Evolutionary conservation across 2,888 invertebrate species (phyloP).

Genomic region (Biston betularia): DNA sequence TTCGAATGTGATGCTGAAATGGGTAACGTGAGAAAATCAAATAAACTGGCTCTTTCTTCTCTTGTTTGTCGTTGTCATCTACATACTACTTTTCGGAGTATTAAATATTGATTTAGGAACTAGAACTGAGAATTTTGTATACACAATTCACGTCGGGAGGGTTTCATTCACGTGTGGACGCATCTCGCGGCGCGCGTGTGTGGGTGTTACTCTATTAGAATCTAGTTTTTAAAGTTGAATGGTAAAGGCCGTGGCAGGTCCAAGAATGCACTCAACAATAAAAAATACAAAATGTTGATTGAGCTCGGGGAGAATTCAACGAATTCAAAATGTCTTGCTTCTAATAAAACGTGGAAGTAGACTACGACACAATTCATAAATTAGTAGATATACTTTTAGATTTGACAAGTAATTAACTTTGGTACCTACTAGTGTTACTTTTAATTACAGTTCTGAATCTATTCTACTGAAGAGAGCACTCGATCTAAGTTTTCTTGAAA

Average conservation of each 20-base stretch:
- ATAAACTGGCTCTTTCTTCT: conserved; percentile 51
- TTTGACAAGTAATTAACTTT: too few relatives aligned
- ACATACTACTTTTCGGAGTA: conserved; percentile 45
- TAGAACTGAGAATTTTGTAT: conserved; percentile 40
- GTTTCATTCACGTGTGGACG: conserved; percentile 35
- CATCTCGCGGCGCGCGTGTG: conserved; percentile 19
- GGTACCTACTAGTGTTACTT: too few relatives aligned
- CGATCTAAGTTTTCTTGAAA: neutral
- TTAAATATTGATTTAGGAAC: conserved; percentile 57
- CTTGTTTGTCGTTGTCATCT: conserved; percentile 52
- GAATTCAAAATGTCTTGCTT: conserved; percentile 24
- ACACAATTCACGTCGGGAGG: conserved; percentile 33
- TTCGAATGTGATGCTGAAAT: conserved; percentile 32
- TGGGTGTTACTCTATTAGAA: conserved; percentile 41
- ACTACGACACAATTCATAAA: too few relatives aligned
- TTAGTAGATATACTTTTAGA: too few relatives aligned
- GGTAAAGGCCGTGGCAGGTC: conserved; percentile 32
- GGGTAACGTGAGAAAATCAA: conserved; percentile 57
- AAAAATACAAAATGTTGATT: conserved; percentile 34
- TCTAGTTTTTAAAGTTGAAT: conserved; percentile 42
- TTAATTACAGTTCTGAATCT: too few relatives aligned
- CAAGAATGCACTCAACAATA: conserved; percentile 38
- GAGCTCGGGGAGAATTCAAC: conserved; percentile 17
- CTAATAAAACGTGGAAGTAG: conserved; percentile 6
- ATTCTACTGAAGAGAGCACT: neutral